Conservation (phyloP, 2,888 invertebrate species). For the Blera fallax region DNA sequence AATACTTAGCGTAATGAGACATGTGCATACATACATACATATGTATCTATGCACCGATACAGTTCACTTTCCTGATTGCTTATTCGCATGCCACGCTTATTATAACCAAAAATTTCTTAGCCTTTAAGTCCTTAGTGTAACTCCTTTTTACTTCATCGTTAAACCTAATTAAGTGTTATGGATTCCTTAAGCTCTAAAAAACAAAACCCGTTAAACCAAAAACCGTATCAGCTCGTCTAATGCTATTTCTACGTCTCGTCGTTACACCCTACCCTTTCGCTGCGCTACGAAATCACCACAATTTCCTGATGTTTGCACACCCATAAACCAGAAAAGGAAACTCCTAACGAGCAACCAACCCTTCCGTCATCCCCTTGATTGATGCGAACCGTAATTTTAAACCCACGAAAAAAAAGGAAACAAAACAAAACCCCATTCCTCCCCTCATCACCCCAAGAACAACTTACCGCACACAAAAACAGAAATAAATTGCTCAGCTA, state of each 20-base stretch:
- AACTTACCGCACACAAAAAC: conserved; percentile 38
- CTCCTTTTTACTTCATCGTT: conserved; percentile 7
- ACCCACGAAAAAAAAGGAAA: conserved; percentile 3
- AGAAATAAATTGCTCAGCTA: conserved; percentile 68
- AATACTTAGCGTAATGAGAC: too few relatives aligned
- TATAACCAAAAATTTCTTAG: background rate
- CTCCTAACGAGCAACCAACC: conserved; percentile 56
- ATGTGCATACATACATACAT: too few relatives aligned
- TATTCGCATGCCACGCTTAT: too few relatives aligned
- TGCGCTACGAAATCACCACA: conserved; percentile 22
- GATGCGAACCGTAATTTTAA: conserved; percentile 60
- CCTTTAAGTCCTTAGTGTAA: background rate
- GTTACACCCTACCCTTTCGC: background rate
- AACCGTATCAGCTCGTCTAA: background rate
- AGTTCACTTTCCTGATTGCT: too few relatives aligned
- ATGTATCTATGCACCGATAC: too few relatives aligned
- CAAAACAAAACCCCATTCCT: conserved; percentile 51
- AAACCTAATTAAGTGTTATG: conserved; percentile 38
- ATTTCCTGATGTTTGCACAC: conserved; percentile 51
- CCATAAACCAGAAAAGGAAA: conserved; percentile 56
- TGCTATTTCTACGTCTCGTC: background rate
- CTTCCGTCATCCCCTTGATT: conserved; percentile 51
- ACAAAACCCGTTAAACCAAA: background rate
- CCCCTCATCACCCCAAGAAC: too few relatives aligned
- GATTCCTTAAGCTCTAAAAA: background rate